Evolutionary conservation across 2,113 vertebrate species (phyloP), one percentile per base, ranked within the genome.

Genomic region (Lamprologus lemairii): DNA sequence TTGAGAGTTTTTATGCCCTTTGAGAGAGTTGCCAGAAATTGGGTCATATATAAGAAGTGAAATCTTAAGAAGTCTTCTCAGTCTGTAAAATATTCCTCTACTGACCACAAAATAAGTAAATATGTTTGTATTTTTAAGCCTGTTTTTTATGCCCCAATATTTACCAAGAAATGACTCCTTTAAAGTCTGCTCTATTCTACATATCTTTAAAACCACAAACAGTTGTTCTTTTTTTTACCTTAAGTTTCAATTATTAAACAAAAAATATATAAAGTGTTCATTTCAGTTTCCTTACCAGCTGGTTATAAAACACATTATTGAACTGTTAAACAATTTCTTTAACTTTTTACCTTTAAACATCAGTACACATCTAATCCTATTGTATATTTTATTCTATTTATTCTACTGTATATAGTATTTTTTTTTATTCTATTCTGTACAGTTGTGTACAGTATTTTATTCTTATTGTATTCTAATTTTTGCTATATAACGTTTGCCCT

Each of bases 131-230:
- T 14, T 3, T 55, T 2, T 54, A 54, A 4, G 53, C 10, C 53
- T 12, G 53, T 54, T 54, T 57, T 57, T 11, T 51, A 1, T 1
- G 42, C 4, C 45, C 45, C 45, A 8, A 47, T 7, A 17, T 51
- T 49, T 0, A 53, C 19, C 51, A 53, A 0, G 3, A 53, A 54
- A 54, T 21, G 2, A 54, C 51, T 54, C n/a, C 0, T 54, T 7
- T 54, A 21, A 54, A 54, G n/a, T 21, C 51, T 54, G 0, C 0
- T 54, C 1, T 0, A 54, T 54, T 54, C 0, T 0, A 54, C 5
- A 54, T 12, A 54, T 54, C 9, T 54, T 54, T 54, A 54, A 54
- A 54, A 1, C 51, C 7, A 16, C 7, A 47, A 47, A 47, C 13
- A 14, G 40, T 1, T 42, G 37, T 0, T 6, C 3, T 14, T 28